Percentiles rank a stretch among this genome's conserved stretches.
Evolutionary conservation across 1,140 invertebrate species (phyloP).

Genomic region (Orchesella cincta): DNA sequence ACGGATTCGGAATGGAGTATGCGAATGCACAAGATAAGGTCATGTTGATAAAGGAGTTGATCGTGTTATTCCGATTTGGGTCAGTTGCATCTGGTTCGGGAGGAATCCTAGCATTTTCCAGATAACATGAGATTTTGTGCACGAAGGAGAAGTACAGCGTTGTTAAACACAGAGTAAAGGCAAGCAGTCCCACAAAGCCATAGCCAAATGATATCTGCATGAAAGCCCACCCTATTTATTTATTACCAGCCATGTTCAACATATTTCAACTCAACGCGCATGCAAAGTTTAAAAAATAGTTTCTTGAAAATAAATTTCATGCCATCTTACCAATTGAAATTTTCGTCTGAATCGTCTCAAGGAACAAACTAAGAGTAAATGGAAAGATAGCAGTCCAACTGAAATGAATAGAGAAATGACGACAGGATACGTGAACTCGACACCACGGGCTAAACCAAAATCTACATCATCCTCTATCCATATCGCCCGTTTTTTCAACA

Average conservation of each 20-base stretch:
- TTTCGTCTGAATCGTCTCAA: neutral
- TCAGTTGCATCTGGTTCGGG: neutral
- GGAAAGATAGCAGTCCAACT: neutral
- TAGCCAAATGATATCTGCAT: constrained; percentile 1
- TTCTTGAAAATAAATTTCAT: neutral
- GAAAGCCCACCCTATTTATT: constrained; percentile 7
- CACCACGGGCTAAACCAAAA: neutral
- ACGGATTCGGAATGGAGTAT: neutral
- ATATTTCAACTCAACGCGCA: neutral
- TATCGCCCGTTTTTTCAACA: neutral
- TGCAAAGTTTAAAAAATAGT: neutral
- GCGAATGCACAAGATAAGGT: neutral
- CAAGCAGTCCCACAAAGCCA: neutral
- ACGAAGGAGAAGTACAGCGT: neutral
- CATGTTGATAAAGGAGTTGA: neutral
- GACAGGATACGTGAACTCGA: neutral
- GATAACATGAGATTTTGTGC: neutral
- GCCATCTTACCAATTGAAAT: constrained; percentile 1
- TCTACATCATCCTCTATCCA: neutral
- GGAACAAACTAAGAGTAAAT: neutral
- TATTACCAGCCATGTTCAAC: constrained; percentile 1
- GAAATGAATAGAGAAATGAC: neutral
- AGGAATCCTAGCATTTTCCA: neutral
- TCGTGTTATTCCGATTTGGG: neutral
- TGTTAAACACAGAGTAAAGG: neutral